Evolutionary conservation across 2,797 vertebrate species (phyloP).

Genomic region (Chaetodon trifasciatus): DNA sequence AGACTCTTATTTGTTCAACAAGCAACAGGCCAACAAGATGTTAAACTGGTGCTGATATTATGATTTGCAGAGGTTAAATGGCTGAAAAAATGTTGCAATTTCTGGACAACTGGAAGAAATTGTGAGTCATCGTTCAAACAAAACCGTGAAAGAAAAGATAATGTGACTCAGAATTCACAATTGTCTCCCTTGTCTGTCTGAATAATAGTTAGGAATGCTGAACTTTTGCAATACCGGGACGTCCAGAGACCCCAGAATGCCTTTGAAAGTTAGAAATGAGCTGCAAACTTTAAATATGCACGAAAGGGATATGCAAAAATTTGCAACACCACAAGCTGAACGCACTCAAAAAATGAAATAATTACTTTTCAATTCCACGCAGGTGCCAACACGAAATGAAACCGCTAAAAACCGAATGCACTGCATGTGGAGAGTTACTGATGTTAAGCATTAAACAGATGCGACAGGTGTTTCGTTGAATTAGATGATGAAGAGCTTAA

Average conservation of each 20-base stretch:
- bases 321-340: not conserved
- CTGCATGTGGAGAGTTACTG: not conserved
- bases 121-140: conserved; percentile 22
- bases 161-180: not conserved
- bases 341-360: not conserved
- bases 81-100: not conserved
- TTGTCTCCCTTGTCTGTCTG: not conserved
- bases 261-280: not conserved
- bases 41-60: conserved; percentile 12
- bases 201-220: conserved; percentile 5
- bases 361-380: not conserved
- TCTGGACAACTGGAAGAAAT: not conserved
- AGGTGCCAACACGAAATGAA: not conserved
- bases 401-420: not conserved
- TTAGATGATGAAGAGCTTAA: not conserved
- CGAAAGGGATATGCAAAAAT: too few species aligned
- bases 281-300: not conserved
- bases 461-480: not conserved
- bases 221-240: not conserved
- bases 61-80: not conserved
- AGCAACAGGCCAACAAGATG: conserved; percentile 32
- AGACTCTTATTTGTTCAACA: conserved; percentile 39
- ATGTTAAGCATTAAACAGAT: not conserved
- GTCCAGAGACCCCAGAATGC: not conserved
- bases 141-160: not conserved